Evolutionary conservation across 2,888 invertebrate genomes (phyloP).

Genomic region (Hirtodrosophila duncani): DNA sequence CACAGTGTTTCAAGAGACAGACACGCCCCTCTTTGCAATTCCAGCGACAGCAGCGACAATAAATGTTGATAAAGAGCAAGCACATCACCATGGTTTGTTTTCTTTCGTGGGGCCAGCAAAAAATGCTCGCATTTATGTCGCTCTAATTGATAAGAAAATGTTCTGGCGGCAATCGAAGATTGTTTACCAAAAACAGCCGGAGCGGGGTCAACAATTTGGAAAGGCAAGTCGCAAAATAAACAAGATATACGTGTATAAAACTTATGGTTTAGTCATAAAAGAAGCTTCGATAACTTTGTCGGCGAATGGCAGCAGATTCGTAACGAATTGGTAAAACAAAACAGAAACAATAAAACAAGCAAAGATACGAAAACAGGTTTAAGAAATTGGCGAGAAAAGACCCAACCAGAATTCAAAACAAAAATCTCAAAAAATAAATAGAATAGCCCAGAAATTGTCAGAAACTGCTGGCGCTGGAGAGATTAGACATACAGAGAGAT

Average conservation of each 20-base stretch:
- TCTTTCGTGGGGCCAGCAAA: too few species aligned
- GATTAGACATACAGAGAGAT: not conserved
- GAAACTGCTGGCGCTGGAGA: slow-evolving; percentile 14
- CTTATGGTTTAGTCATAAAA: slow-evolving; percentile 33
- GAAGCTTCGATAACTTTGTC: slow-evolving; percentile 26
- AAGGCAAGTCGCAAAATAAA: slow-evolving; percentile 18
- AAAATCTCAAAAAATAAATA: not conserved
- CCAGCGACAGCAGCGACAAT: too few species aligned
- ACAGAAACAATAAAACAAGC: slow-evolving; percentile 52
- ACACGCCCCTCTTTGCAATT: too few species aligned
- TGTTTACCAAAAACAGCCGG: too few species aligned
- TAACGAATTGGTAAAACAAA: slow-evolving; percentile 58
- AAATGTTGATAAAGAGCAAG: too few species aligned
- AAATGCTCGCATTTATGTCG: too few species aligned
- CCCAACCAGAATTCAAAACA: slow-evolving; percentile 2
- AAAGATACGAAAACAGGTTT: slow-evolving; percentile 16
- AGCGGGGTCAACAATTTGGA: not conserved
- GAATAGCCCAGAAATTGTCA: slow-evolving; percentile 22
- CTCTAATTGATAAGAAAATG: too few species aligned
- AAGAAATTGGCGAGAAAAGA: not conserved
- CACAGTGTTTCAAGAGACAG: too few species aligned
- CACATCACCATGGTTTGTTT: too few species aligned
- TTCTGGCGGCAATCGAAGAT: too few species aligned
- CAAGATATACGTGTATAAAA: slow-evolving; percentile 12
- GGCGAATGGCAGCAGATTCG: slow-evolving; percentile 52